These are phyloP conservation scores for Diplodus sargus DNA, from an alignment of 2,797 vertebrate genomes.

Conservation along the genomic window DNA sequence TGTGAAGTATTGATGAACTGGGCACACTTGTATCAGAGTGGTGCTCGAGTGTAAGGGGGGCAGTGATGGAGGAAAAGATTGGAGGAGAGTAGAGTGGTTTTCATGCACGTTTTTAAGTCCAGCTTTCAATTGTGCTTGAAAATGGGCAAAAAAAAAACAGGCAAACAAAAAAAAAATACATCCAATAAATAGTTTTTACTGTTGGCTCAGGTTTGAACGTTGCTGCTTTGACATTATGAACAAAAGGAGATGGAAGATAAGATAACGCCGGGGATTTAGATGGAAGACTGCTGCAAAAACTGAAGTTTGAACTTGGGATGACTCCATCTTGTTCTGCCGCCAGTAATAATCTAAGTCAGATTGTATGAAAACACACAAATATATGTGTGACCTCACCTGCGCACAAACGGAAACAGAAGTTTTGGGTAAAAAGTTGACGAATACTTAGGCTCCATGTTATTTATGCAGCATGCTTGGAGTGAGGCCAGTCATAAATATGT, in stretches of 20 bases:
- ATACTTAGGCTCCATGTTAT: background rate
- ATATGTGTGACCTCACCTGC: background rate
- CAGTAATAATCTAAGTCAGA: background rate
- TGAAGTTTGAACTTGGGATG: background rate
- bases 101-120: background rate
- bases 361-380: too few relatives aligned
- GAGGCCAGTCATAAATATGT: conserved; percentile 31
- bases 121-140: conserved; percentile 1
- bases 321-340: background rate
- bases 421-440: background rate
- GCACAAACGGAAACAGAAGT: background rate
- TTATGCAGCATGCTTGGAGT: background rate
- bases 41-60: background rate
- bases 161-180: too few relatives aligned
- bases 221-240: background rate
- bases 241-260: background rate
- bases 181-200: background rate
- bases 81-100: background rate
- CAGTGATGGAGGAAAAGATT: background rate
- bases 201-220: background rate
- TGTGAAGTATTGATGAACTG: background rate
- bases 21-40: background rate
- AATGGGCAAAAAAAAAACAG: background rate
- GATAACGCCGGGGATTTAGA: background rate
- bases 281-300: background rate